These are phyloP conservation scores for Pentamera pediparva DNA, from an alignment of 53 echinoderm and acorn worm genomes.

Conservation along the genomic window DNA sequence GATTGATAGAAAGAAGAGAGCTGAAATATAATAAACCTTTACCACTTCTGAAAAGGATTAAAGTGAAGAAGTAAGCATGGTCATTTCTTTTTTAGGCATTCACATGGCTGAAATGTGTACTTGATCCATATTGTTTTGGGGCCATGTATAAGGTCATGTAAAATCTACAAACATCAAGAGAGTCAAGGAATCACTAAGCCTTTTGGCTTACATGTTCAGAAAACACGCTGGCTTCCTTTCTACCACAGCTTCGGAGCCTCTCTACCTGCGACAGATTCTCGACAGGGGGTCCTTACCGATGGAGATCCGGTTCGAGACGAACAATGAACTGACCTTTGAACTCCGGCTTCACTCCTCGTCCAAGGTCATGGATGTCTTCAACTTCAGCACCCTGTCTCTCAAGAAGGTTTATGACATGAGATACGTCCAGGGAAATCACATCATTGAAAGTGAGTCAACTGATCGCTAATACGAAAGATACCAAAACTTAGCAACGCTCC, in stretches of 20 bases:
- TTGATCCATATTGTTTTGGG: no score
- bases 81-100: background rate
- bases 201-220: background rate
- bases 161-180: background rate
- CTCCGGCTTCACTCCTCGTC: slow-evolving; percentile 51
- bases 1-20: no score
- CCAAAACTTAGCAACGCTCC: no score
- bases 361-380: slow-evolving; percentile 41
- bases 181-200: background rate
- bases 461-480: no score
- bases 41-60: no score
- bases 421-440: slow-evolving; percentile 89
- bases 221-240: no score
- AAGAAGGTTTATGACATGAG: slow-evolving; percentile 83
- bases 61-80: background rate
- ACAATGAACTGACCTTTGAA: slow-evolving; percentile 65
- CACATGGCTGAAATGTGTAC: background rate
- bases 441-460: slow-evolving; percentile 79
- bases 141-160: no score
- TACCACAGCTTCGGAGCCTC: slow-evolving; percentile 63
- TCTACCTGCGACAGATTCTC: slow-evolving; percentile 79
- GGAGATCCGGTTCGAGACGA: slow-evolving; percentile 53
- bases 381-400: slow-evolving; percentile 51
- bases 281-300: slow-evolving; percentile 64
- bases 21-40: no score